Base-by-base conservation (phyloP, 2,888 invertebrate species). In the Noctua janthe region DNA sequence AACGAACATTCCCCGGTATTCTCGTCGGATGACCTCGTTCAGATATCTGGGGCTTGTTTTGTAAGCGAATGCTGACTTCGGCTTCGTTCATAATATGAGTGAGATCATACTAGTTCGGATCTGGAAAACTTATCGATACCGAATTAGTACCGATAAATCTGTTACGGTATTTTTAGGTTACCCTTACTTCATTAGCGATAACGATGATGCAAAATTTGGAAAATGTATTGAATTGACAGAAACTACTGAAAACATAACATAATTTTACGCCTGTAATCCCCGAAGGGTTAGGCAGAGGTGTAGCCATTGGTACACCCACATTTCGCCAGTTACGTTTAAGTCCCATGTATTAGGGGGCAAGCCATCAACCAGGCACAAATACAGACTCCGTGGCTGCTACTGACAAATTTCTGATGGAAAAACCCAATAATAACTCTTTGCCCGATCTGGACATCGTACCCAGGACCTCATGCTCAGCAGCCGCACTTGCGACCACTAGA, bases 1-100 rank as follows among this genome's bases (percentile, higher is more conserved):
- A 74, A 76, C 7, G n/a, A 78, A 80, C 71, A 81, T 79, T 80
- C 56, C 47, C n/a, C 23, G 43, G 76, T 72, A 74, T 73, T 77
- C 64, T 69, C 23, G 74, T 49, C 20, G 43, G 23, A 76, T 70
- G 59, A 67, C 81, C 82, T 82, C 71, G 74, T 78, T 84, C 35
- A 72, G 20, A 74, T 51, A 75, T 70, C 71, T 71, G 39, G 59
- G n/a, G 54, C 39, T 71, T 51, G 56, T 80, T 80, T 82, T 77
- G 76, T 73, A 71, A 87, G 59, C n/a, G 54, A 78, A 78, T 69
- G 43, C 51, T 75, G 13, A 43, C 5, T 84, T 56, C 13, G 29
- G 56, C 23, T 79, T 49, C 49, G 71, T 51, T 69, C 10, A 23
- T 20, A 75, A 69, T 56, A n/a, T 5, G 23, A 43, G 10, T 23